Base-by-base conservation (phyloP, 2,113 vertebrate genomes). In the Colinus virginianus region DNA sequence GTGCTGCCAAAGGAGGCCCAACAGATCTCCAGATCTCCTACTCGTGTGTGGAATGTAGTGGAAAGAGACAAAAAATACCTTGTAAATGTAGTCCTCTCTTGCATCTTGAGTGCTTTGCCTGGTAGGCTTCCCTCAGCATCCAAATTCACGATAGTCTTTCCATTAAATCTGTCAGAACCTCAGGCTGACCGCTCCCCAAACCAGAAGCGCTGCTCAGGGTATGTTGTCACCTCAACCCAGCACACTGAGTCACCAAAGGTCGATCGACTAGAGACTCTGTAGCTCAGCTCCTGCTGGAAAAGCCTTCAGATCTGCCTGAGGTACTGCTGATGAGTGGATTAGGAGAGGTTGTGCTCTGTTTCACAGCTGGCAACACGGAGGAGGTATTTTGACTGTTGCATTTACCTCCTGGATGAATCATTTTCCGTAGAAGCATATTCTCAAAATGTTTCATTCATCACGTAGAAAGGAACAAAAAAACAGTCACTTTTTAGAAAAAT, bases 31-130 rank as follows among this genome's bases (percentile, higher is more conserved):
- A 5, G 14, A 45, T 69, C 36, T 40, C 15, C 59, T 40, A 22
- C 17, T 62, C 18, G 6, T 30, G 15, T 6, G n/a, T 62, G 71
- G 68, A 76, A 85, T 0, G 36, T 46, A 28, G n/a, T 0, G 0
- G 3, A 4, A 88, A 13, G 1, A 0, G 55, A 34, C 22, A 20
- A 62, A 83, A 91, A 91, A 51, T 6, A 72, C 7, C 36, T 32
- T 28, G 68, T 36, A 51, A 70, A 79, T 10, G 32, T 49, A 49
- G 64, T 30, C 32, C 30, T 21, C n/a, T 53, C 55, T 58, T 43
- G 40, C 45, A 67, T 38, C 53, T 51, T 13, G 23, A 78, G 67
- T 0, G 0, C 7, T 68, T 25, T 58, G n/a, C 55, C 34, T 20
- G 38, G 22, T 42, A 69, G 38, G 32, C 11, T 61, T 76, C 32